Base-by-base conservation (phyloP, 2,797 vertebrate species). In the Myotis myotis region DNA sequence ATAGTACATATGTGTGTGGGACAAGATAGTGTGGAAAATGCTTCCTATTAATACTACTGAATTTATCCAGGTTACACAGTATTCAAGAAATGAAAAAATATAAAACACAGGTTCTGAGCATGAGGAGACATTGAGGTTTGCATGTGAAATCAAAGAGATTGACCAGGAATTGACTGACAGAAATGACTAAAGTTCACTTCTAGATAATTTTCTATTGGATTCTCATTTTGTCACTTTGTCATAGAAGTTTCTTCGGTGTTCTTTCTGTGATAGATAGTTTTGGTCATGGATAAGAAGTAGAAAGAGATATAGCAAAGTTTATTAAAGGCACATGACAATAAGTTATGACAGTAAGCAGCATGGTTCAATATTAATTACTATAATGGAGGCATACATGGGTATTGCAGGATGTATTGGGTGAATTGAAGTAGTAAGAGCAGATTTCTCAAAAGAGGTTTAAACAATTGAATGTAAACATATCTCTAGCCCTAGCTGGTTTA, bases 381-480 rank as follows among this genome's bases (percentile, higher is more conserved):
- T 62, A 89, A 55, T 12, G 3, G 16, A 79, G 72, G 44, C 23
- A 25, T n/a, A 16, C 36, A 3, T 11, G 44, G 7, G 6, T 70
- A 41, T 74, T 57, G 19, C 5, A 47, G 71, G n/a, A 36, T 7
- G 3, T 16, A 51, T 47, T 64, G 16, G 2, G 13, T 84, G 17
- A 53, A 72, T 5, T 53, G 28, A 86, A 36, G n/a, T 74, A 25
- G 23, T 72, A 72, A 68, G 53, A 76, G 25, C 1, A 44, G 1
- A 36, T 86, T 96, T 95, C 30, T 91, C 79, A 90, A 66, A 95
- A 86, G 33, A n/a, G 10, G 36, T 38, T 51, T 87, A 60, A 81
- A 70, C 5, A 76, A 72, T 81, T 91, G 66, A 70, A 75, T 23
- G 8, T 86, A 91, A 36, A 66, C 3, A 11, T 68, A 12, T 41